Base-by-base conservation (phyloP, 2,888 invertebrate genomes). In the Drosophila setosimentum region DNA sequence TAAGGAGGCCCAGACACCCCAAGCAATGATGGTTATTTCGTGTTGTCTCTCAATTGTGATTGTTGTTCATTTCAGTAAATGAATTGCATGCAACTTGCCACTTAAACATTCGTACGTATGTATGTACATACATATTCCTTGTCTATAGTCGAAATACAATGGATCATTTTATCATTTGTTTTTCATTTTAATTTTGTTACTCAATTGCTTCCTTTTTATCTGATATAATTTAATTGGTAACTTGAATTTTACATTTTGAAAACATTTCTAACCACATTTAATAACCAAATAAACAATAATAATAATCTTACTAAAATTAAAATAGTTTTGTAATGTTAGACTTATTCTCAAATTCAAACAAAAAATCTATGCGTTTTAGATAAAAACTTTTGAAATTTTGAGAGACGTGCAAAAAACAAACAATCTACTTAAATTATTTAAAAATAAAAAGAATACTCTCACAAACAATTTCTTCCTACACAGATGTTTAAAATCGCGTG, bases 31-130 rank as follows among this genome's bases (percentile, higher is more conserved):
- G 51, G 16, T 59, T 51, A 40, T 29, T 70, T 57, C 68, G 86
- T 80, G 74, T 64, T 48, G 57, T 37, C 51, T 48, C 35, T 51
- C 30, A 72, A 37, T 30, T 37, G 60, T 66, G 74, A 80, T 81
- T 83, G 74, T 53, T 69, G 60, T 63, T 77, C 67, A 71, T 76
- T 86, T 77, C 55, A 67, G 64, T 73, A 66, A 75, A 75, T 64
- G 48, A 75, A 76, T 73, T 49, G 68, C 75, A 66, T 67, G 63
- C 67, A 48, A 48, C 29, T 21, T 33, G 29, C 48, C 29, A 18
- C 24, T 13, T n/a, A 45, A 45, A 24, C 45, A 37, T 37, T 55
- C 37, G 29, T 37, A 27, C 32, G 27, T 24, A 33, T 33, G 11
- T 11, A 54, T 6, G 6, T 8, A 27, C 7, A 11, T 35, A 54